Evolutionary conservation across 2,888 invertebrate genomes (phyloP).

Genomic region (Augochlorella aurata): DNA sequence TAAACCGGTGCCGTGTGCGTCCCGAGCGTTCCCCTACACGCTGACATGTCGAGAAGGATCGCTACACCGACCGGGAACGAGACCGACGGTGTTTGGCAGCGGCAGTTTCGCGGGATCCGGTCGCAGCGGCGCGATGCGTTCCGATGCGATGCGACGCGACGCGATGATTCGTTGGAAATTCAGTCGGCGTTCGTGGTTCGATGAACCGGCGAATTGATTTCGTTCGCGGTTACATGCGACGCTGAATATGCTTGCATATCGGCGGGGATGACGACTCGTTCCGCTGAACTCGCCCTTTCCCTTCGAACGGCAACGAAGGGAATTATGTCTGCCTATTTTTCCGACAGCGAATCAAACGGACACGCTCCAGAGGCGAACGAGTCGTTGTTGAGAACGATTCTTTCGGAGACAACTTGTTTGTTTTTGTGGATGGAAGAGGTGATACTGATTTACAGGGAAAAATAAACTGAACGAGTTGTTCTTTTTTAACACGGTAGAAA

Average conservation of each 20-base stretch:
- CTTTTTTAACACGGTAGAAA: neutral
- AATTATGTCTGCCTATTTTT: slow-evolving; percentile 4
- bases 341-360: neutral
- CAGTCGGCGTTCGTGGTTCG: slow-evolving; percentile 34
- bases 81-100: slow-evolving; percentile 19
- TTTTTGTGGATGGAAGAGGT: neutral
- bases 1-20: slow-evolving; percentile 25
- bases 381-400: neutral
- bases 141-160: slow-evolving; percentile 5
- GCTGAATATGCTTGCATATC: slow-evolving; percentile 1
- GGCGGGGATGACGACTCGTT: neutral
- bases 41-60: slow-evolving; percentile 41
- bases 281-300: neutral
- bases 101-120: slow-evolving; percentile 11
- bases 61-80: slow-evolving; percentile 19
- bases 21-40: slow-evolving; percentile 35
- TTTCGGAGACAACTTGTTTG: neutral
- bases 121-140: neutral
- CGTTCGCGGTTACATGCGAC: slow-evolving; percentile 23
- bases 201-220: slow-evolving; percentile 44
- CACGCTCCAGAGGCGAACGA: neutral
- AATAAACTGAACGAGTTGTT: neutral
- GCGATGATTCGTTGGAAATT: slow-evolving; percentile 39
- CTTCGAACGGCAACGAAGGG: neutral
- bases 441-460: neutral